These are phyloP conservation scores for Melieria crassipennis DNA, from an alignment of 2,888 invertebrate genomes.

Conservation along the genomic window DNA sequence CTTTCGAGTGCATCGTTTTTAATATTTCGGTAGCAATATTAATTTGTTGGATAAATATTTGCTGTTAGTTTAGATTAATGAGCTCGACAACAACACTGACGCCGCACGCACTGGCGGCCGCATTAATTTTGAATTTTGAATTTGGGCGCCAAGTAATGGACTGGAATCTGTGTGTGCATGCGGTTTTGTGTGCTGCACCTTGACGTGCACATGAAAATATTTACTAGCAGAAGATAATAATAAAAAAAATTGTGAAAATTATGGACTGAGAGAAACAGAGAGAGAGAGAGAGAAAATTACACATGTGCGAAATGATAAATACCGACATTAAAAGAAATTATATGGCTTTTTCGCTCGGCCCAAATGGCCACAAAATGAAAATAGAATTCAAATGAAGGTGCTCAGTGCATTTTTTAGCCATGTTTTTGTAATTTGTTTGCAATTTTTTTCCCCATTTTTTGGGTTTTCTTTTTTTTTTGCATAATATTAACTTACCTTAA, in stretches of 20 bases:
- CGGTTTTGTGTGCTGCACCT: background rate
- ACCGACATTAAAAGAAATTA: conserved; percentile 65
- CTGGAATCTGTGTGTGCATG: too few relatives aligned
- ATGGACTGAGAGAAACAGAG: too few relatives aligned
- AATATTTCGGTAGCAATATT: conserved; percentile 36
- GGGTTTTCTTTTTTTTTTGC: background rate
- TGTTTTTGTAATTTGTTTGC: conserved; percentile 7
- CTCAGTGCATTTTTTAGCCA: conserved; percentile 14
- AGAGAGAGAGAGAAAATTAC: conserved; percentile 13
- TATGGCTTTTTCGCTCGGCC: conserved; percentile 37
- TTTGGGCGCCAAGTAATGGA: too few relatives aligned
- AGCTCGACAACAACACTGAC: conserved; percentile 14
- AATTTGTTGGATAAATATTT: conserved; percentile 50
- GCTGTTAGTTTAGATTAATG: conserved; percentile 45
- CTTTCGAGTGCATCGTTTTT: conserved; percentile 47
- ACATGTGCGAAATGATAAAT: conserved; percentile 59
- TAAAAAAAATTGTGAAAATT: too few relatives aligned
- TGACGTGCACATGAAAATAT: background rate
- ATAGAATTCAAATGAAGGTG: conserved; percentile 27
- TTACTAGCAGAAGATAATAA: too few relatives aligned
- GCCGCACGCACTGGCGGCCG: too few relatives aligned
- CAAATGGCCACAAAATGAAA: background rate
- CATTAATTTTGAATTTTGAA: too few relatives aligned
- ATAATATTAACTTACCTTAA: conserved; percentile 32
- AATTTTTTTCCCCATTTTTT: background rate